Base-by-base conservation (phyloP, 2,113 vertebrate species). In the Penelope pileata region DNA sequence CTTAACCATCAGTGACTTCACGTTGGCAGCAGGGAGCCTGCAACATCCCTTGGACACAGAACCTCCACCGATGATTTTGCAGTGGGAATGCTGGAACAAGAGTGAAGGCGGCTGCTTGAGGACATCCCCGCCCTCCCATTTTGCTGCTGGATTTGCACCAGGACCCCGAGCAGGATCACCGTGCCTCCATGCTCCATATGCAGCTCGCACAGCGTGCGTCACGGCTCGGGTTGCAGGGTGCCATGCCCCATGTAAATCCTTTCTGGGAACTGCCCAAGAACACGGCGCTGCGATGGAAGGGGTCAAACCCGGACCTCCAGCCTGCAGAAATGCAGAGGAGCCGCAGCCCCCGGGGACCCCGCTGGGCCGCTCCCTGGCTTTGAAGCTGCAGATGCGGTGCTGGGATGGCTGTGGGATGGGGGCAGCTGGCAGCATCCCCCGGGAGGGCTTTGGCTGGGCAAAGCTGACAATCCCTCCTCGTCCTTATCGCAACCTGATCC, bases 181-280 rank as follows among this genome's bases (percentile, higher is more conserved):
- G 26, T 3, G 21, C 63, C 59, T 32, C 1, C 5, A 70, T 85
- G 60, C 48, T 92, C 3, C 64, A 88, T 53, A 54, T 1, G 5
- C 83, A 86, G 66, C 5, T 27, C 4, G 4, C 1, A 26, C 22
- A 74, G 29, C 34, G 1, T 29, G 88, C 91, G 80, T 21, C 88
- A 36, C 59, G 5, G 93, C 88, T 95, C 90, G 0, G 81, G 47
- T 91, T 88, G 62, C 91, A 7, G 66, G 94, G 69, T 17, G 89
- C 45, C 14, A 70, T 40, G 72, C 59, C 32, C 12, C 3, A 66
- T 48, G 82, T 12, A 91, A 95, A 96, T 82, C 93, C 92, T 19
- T 91, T 86, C 91, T 69, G 86, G 76, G 93, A 95, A 91, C 38
- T 45, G 26, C 91, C 76, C n/a, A 6, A 34, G 91, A 40, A 76